Percentiles rank a stretch among this genome's conserved stretches.
Evolutionary conservation across 2,113 vertebrate species (phyloP).

Genomic region (Salvelinus fontinalis): DNA sequence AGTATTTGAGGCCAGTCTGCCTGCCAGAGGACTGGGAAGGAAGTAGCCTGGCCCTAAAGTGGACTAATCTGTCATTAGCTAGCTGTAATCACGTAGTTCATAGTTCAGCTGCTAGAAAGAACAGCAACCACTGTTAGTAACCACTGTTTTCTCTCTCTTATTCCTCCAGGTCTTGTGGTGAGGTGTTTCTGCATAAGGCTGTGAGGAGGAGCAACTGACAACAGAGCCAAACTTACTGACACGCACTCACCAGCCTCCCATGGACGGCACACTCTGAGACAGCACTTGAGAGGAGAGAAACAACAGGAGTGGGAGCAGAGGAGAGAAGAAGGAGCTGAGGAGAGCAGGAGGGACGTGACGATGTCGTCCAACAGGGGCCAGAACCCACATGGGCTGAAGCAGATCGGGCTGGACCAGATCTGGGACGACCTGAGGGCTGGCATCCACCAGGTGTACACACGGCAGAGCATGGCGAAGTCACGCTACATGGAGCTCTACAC

Average conservation of each 20-base stretch:
- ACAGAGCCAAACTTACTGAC: constrained; percentile 6
- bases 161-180: constrained; percentile 66
- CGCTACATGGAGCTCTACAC: constrained; percentile 99
- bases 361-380: constrained; percentile 95
- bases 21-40: background rate
- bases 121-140: background rate
- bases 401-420: constrained; percentile 96
- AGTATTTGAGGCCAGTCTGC: background rate
- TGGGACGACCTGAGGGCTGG: constrained; percentile 95
- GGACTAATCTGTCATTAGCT: constrained; percentile 64
- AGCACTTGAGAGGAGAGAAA: constrained; percentile 17
- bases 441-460: constrained; percentile 94
- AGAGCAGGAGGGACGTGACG: constrained; percentile 50
- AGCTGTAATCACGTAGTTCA: constrained; percentile 37
- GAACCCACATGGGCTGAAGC: constrained; percentile 94
- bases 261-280: constrained; percentile 60
- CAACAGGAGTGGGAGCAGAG: constrained; percentile 29
- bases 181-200: constrained; percentile 29
- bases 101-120: background rate
- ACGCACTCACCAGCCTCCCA: constrained; percentile 22
- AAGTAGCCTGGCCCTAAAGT: constrained; percentile 31
- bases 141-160: background rate
- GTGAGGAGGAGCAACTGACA: constrained; percentile 49
- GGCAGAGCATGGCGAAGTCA: constrained; percentile 95
- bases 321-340: constrained; percentile 23